Base-by-base conservation (phyloP, 1,140 invertebrate genomes). In the Sarcophaga peregrina region DNA sequence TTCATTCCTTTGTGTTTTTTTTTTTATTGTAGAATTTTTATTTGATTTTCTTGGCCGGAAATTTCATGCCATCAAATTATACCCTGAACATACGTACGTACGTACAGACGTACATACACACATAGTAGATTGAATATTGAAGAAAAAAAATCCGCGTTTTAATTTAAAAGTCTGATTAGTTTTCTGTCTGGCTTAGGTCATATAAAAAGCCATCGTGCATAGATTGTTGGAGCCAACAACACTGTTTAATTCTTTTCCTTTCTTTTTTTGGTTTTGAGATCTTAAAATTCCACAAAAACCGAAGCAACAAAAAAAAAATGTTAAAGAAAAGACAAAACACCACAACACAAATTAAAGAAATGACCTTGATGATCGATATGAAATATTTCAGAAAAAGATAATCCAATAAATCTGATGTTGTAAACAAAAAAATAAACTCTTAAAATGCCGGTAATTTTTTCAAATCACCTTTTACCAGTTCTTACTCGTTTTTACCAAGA, bases 61-160 rank as follows among this genome's bases (percentile, higher is more conserved):
- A 78, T 78, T 78, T 78, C 75, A 78, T 78, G 75, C 75, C 75
- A 78, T 78, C 75, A 78, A 78, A 78, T 52, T 76, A 76, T 76
- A 78, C 7, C 47, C 75, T 47, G 75, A 78, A 37, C 25, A 4
- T 37, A 37, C 25, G 25, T 37, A 37, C 25, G 4, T 37, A 37
- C 25, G 4, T n/a, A n/a, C n/a, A n/a, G n/a, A n/a, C n/a, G n/a
- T n/a, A 37, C 25, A 4, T 37, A 37, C 25, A 37, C 25, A 37
- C 25, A 37, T 37, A 37, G 25, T 37, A 37, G 25, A 37, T 37
- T 37, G 25, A 37, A 37, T 4, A 4, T 4, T 37, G 25, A 37
- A 37, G 25, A 78, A 78, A 78, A 78, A 76, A 78, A 78, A 74
- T 45, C 62, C 8, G 80, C 8, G 80, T 81, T 81, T 72, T 72